Evolutionary conservation across 2,113 vertebrate species (phyloP).

Genomic region (Paedocypris sp.): DNA sequence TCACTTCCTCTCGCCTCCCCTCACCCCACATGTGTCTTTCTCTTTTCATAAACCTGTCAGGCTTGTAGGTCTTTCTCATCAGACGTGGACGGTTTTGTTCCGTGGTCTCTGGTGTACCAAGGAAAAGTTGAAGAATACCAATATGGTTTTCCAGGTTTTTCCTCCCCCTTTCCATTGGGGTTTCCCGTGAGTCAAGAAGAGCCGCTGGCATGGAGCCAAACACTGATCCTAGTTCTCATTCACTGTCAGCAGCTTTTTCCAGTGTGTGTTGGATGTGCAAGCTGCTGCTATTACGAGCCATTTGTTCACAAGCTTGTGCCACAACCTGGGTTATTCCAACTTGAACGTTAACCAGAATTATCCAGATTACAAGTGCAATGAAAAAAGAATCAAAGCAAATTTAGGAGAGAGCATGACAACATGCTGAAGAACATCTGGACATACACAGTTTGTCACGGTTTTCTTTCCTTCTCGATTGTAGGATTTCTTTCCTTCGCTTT

Average conservation of each 20-base stretch:
- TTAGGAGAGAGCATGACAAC: background rate
- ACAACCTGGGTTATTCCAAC: too few species aligned
- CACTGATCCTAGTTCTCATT: background rate
- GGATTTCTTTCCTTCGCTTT: slow-evolving; percentile 16
- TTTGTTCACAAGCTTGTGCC: background rate
- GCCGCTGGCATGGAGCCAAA: slow-evolving; percentile 2
- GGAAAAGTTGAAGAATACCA: background rate
- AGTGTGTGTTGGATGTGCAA: slow-evolving; percentile 2
- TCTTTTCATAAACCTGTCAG: slow-evolving; percentile 18
- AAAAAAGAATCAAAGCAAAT: too few species aligned
- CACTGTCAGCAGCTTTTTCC: background rate
- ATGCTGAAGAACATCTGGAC: background rate
- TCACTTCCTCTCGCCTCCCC: background rate
- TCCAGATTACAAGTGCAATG: too few species aligned
- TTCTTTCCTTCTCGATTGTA: slow-evolving; percentile 44
- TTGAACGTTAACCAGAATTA: too few species aligned
- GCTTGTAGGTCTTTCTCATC: slow-evolving; percentile 17
- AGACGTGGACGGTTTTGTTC: slow-evolving; percentile 21
- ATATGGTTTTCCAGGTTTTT: slow-evolving; percentile 28
- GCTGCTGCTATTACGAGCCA: background rate
- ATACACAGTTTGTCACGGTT: slow-evolving; percentile 1
- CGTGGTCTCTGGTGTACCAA: slow-evolving; percentile 27
- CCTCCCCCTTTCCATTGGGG: background rate
- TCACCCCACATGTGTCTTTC: too few species aligned
- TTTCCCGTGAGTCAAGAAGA: background rate